Evolutionary conservation across 1,140 invertebrate genomes (phyloP), one percentile per base, ranked within the genome.

Genomic region (Drosophila insularis): DNA sequence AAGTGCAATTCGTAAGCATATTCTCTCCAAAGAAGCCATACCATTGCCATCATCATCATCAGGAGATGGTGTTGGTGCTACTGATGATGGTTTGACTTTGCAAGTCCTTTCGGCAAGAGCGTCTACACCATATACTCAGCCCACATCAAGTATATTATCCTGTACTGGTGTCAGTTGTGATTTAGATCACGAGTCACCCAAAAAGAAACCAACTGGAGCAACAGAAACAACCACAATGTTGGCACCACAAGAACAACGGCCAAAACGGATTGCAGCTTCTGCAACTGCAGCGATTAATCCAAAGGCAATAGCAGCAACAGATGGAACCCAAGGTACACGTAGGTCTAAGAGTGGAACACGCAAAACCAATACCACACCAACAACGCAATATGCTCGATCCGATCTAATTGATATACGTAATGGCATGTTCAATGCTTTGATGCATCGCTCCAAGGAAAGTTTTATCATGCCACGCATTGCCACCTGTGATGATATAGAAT

Each of bases 401-500:
- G 60, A 77, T 62, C 43, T 91, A 21, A 11, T 90, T 10, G 79
- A 86, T 1, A 91, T 91, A 65, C 87, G 90, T 40, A 74, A 87
- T 37, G 70, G 65, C 2, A 89, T 91, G 84, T 40, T 76, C 7
- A 77, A 71, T 63, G 71, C 74, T 1, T 43, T 80, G 3, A 67
- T 75, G 63, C 69, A 87, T 40, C 71, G 63, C 2, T 80, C 71
- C 5, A 78, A 80, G 60, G 78, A 89, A 11, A 79, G 54, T 10
- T 71, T 74, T 14, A 73, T 65, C 1, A 84, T 82, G 71, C 86
- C 90, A 5, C 82, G 75, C n/a, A 91, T 91, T 11, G 89, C 90
- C 10, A 91, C 90, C 40, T 91, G 90, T 27, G 90, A 91, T 67
- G 90, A 89, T 31, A 90, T 91, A n/a, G 90, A 91, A 32, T 50